Evolutionary conservation across 2,797 vertebrate species (phyloP).

Genomic region (Cuculus canorus): DNA sequence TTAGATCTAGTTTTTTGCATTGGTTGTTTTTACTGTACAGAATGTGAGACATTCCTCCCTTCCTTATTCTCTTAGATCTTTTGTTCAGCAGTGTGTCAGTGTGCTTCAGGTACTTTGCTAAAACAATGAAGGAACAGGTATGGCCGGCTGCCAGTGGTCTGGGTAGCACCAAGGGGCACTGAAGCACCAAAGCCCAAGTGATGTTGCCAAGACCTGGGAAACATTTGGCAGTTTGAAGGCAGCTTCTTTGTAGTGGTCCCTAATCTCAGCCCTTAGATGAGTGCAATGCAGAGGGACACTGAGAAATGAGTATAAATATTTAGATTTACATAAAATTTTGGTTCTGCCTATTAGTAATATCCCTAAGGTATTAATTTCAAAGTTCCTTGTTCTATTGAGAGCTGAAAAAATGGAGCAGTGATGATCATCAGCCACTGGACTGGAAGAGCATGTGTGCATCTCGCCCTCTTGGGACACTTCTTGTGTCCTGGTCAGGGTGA

Average conservation of each 20-base stretch:
- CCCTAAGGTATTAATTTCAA: not conserved
- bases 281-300: not conserved
- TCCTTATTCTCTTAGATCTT: not conserved
- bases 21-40: not conserved
- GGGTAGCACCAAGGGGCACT: not conserved
- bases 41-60: not conserved
- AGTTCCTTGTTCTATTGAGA: not conserved
- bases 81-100: not conserved
- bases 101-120: not conserved
- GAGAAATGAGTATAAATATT: not conserved
- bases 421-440: not conserved
- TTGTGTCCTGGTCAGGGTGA: not conserved
- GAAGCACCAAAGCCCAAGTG: not conserved
- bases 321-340: not conserved
- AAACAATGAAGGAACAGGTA: not conserved
- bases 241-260: not conserved
- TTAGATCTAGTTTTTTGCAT: not conserved
- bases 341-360: not conserved
- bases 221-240: not conserved
- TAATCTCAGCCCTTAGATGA: not conserved
- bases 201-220: not conserved
- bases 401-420: not conserved
- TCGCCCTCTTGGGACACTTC: not conserved
- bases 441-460: not conserved
- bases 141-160: accelerated